A percentile compares a stretch with the other conserved stretches of the same genome.
These are phyloP conservation scores for Thymelicus lineola DNA, from an alignment of 2,888 invertebrate species.

Conservation along the genomic window DNA sequence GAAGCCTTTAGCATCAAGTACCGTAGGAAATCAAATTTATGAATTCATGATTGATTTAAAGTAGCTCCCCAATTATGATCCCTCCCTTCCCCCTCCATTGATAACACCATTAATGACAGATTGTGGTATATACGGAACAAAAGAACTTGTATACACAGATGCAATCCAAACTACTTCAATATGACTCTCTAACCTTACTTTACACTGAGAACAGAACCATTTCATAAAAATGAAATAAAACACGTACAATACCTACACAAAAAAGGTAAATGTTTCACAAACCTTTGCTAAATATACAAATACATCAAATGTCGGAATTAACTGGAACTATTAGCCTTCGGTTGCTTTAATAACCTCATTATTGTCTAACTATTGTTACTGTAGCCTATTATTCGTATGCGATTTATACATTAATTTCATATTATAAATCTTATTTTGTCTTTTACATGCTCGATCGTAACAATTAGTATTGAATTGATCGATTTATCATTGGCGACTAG, in stretches of 20 bases:
- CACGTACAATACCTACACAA: constrained; percentile 12
- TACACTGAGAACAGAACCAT: neutral
- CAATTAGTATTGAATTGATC: neutral
- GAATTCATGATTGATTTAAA: neutral
- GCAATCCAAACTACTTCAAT: too few relatives aligned
- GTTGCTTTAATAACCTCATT: constrained; percentile 12
- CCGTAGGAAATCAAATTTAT: constrained; percentile 8
- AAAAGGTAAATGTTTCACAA: constrained; percentile 28
- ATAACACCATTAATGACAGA: too few relatives aligned
- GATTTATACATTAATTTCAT: neutral
- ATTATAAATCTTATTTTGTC: neutral
- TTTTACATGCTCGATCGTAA: neutral
- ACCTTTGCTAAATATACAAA: constrained; percentile 31
- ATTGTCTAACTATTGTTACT: constrained; percentile 30
- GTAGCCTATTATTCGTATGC: constrained; percentile 1
- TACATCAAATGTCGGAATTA: constrained; percentile 8
- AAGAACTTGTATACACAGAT: too few relatives aligned
- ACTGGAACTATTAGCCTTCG: constrained; percentile 27
- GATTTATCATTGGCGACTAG: neutral
- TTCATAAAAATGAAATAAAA: neutral
- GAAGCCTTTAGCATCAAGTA: neutral
- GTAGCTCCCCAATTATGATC: too few relatives aligned
- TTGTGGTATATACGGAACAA: too few relatives aligned
- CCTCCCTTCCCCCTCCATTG: too few relatives aligned
- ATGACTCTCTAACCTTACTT: neutral